Conservation (phyloP, 2,888 invertebrate genomes). For the Molanna angustata region DNA sequence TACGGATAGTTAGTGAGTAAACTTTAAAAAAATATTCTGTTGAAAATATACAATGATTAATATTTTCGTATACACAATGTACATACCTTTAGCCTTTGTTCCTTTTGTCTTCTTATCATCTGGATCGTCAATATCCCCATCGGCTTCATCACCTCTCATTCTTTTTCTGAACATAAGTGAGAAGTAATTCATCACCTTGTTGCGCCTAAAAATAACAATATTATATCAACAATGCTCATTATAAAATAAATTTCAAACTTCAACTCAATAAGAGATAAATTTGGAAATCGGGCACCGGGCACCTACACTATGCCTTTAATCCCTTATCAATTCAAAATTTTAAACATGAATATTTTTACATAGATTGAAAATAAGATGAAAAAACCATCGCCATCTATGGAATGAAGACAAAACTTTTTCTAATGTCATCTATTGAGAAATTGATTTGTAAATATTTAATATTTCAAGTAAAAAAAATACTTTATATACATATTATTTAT, state of each 20-base stretch:
- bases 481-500: too few species aligned
- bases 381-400: too few species aligned
- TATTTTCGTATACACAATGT: neutral
- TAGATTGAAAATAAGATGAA: too few species aligned
- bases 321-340: neutral
- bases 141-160: conserved; percentile 70
- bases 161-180: conserved; percentile 91
- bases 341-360: too few species aligned
- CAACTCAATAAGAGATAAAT: neutral
- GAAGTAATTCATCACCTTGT: conserved; percentile 95
- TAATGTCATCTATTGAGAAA: too few species aligned
- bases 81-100: conserved; percentile 52
- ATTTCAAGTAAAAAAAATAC: too few species aligned
- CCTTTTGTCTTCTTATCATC: conserved; percentile 61
- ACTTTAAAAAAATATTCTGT: neutral
- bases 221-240: neutral
- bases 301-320: neutral
- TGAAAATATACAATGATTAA: neutral
- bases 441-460: too few species aligned
- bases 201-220: conserved; percentile 60
- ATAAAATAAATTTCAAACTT: neutral
- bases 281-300: neutral
- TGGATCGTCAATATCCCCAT: conserved; percentile 63
- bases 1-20: too few species aligned
- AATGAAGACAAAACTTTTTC: too few species aligned